A percentile compares a stretch with the other conserved stretches of the same genome.
Evolutionary conservation across 2,797 vertebrate genomes (phyloP).

Genomic region (Hyperoplus immaculatus): DNA sequence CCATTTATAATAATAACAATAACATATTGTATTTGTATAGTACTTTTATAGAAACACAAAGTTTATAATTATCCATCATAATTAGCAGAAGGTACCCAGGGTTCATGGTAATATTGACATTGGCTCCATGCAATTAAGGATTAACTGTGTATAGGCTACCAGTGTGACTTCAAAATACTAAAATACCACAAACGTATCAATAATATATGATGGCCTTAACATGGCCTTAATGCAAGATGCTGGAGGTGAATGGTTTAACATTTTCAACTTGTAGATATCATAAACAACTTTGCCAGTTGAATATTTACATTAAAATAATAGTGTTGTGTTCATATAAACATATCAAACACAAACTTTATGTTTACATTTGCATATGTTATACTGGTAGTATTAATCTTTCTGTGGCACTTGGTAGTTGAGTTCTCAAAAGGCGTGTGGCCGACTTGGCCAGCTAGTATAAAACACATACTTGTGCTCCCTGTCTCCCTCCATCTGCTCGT

Average conservation of each 20-base stretch:
- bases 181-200: not conserved
- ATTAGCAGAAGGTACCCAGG: not conserved
- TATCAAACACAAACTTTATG: too few species aligned
- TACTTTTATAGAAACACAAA: too few species aligned
- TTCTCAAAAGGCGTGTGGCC: slow-evolving; percentile 9
- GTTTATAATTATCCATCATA: not conserved
- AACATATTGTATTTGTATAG: too few species aligned
- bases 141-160: not conserved
- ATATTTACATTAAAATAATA: too few species aligned
- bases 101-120: not conserved
- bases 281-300: too few species aligned
- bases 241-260: too few species aligned
- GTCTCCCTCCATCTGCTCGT: slow-evolving; percentile 9
- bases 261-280: too few species aligned
- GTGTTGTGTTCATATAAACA: too few species aligned
- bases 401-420: slow-evolving; percentile 4
- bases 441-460: slow-evolving; percentile 48
- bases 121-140: not conserved
- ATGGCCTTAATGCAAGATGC: too few species aligned
- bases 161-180: not conserved
- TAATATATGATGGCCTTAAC: too few species aligned
- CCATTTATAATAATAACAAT: too few species aligned
- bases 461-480: not conserved
- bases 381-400: not conserved
- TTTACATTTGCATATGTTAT: not conserved